Evolutionary conservation across 2,797 vertebrate species (phyloP).

Genomic region (Pelobates cultripes): DNA sequence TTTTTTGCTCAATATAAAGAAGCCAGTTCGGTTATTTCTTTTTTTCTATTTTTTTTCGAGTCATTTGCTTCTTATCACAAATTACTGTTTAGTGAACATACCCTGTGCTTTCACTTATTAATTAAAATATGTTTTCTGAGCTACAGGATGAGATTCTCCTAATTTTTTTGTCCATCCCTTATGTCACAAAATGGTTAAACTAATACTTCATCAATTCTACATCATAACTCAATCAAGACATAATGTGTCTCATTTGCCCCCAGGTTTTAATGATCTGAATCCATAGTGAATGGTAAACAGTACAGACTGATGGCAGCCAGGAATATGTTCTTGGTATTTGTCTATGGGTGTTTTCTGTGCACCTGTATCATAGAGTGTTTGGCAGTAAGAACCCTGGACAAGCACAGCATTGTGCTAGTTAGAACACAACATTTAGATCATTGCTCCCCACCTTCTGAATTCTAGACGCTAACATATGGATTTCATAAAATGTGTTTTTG

Average conservation of each 20-base stretch:
- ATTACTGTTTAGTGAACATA: no score
- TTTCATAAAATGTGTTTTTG: constrained; percentile 80
- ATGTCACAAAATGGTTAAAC: not conserved
- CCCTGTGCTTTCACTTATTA: no score
- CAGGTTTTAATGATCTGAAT: constrained; percentile 10
- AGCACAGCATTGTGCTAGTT: constrained; percentile 72
- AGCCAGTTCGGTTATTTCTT: no score
- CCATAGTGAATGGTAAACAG: constrained; percentile 29
- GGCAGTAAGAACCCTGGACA: constrained; percentile 69
- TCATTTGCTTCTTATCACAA: no score
- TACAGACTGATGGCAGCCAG: constrained; percentile 19
- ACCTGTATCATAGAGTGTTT: constrained; percentile 77
- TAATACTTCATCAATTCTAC: constrained; percentile 41
- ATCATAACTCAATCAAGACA: not conserved
- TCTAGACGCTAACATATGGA: constrained; percentile 75
- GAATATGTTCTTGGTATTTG: constrained; percentile 39
- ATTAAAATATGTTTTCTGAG: no score
- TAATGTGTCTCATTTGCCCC: not conserved
- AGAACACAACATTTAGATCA: constrained; percentile 68
- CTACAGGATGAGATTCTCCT: no score
- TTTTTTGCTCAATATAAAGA: no score
- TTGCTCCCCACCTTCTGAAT: constrained; percentile 72
- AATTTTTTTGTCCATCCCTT: no score
- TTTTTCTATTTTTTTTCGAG: no score
- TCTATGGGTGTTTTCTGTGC: constrained; percentile 63